Conservation (phyloP, 2,113 vertebrate genomes). For the Callopanchax toddi region DNA sequence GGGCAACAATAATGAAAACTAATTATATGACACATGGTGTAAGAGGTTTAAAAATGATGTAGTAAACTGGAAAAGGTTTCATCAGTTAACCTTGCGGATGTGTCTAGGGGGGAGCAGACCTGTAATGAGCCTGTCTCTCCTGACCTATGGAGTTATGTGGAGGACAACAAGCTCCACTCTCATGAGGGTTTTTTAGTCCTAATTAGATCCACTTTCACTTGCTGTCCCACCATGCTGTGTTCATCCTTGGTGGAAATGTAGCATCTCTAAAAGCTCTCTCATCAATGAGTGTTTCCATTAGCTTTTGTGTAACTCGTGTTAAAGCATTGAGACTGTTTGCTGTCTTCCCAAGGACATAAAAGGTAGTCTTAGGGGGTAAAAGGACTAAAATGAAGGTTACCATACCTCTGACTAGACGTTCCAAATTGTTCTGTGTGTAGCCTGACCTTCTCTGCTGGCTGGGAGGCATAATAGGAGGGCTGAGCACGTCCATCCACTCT, state of each 20-base stretch:
- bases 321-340: conserved; percentile 42
- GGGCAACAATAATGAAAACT: conserved; percentile 78
- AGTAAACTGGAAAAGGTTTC: conserved; percentile 78
- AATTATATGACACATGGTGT: conserved; percentile 79
- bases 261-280: conserved; percentile 47
- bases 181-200: conserved; percentile 48
- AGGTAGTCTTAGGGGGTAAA: conserved; percentile 22
- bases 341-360: conserved; percentile 40
- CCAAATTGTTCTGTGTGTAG: conserved; percentile 49
- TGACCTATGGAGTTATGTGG: conserved; percentile 74
- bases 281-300: conserved; percentile 37
- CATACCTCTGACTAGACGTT: conserved; percentile 66
- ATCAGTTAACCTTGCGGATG: conserved; percentile 75
- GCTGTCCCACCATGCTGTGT: conserved; percentile 24
- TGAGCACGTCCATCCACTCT: conserved; percentile 81
- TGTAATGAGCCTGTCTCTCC: conserved; percentile 76
- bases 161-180: conserved; percentile 69
- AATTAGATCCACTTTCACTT: conserved; percentile 67
- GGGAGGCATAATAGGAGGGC: conserved; percentile 78
- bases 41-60: conserved; percentile 73
- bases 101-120: conserved; percentile 64
- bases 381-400: conserved; percentile 50
- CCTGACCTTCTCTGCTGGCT: conserved; percentile 70
- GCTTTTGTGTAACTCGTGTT: conserved; percentile 36
- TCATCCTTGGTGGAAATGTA: conserved; percentile 32